These are phyloP conservation scores for Sylvicola cinctus DNA, from an alignment of 2,888 invertebrate species.

Conservation along the genomic window DNA sequence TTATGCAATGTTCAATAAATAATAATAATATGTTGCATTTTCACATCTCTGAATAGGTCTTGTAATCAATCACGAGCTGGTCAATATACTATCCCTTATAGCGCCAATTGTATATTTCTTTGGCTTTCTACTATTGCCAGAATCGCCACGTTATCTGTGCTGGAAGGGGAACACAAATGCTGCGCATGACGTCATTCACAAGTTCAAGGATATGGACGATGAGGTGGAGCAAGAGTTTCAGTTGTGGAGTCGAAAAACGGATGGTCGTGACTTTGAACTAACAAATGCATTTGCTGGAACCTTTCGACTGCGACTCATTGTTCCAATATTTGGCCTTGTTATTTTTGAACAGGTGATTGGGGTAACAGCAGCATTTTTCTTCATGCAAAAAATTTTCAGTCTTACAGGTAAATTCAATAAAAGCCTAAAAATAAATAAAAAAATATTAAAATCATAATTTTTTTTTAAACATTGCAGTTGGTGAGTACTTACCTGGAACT, in stretches of 20 bases:
- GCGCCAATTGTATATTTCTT: constrained; percentile 25
- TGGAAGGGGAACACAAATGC: constrained; percentile 32
- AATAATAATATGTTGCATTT: too few relatives aligned
- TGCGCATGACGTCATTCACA: constrained; percentile 36
- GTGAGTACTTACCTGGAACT: constrained; percentile 16
- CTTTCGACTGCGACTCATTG: constrained; percentile 26
- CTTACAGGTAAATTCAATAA: constrained; percentile 20
- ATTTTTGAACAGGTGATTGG: constrained; percentile 42
- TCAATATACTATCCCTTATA: constrained; percentile 1
- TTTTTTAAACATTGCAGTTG: constrained; percentile 6
- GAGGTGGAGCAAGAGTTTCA: constrained; percentile 34
- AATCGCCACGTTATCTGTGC: constrained; percentile 43
- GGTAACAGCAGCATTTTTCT: constrained; percentile 37
- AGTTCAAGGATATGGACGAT: constrained; percentile 38
- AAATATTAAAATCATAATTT: constrained; percentile 1
- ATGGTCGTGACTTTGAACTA: too few relatives aligned
- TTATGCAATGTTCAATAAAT: too few relatives aligned
- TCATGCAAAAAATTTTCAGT: constrained; percentile 32
- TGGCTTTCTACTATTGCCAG: constrained; percentile 42
- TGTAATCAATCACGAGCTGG: neutral
- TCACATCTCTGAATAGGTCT: too few relatives aligned
- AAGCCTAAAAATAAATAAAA: neutral
- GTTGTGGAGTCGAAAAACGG: constrained; percentile 17
- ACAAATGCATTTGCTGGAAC: constrained; percentile 24
- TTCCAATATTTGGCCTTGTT: constrained; percentile 38